Evolutionary conservation across 2,113 vertebrate genomes (phyloP), one percentile per base, ranked within the genome.

Genomic region (Tyto alba): DNA sequence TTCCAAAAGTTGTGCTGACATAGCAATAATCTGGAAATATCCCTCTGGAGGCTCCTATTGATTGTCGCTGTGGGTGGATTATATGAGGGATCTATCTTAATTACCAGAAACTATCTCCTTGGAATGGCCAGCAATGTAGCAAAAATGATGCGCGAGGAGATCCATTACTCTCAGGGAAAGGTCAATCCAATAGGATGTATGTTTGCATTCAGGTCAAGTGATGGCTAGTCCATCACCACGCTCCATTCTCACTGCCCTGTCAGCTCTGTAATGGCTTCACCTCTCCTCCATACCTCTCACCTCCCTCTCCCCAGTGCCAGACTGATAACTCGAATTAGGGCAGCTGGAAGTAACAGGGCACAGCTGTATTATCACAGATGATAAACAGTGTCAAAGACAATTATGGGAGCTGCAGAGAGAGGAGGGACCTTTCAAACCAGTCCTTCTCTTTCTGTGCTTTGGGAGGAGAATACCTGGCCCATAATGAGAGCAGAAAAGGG

Each of bases 161-260:
- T 98, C 95, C 94, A 97, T 97, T 98, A 98, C 96, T 98, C 93
- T 97, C 93, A 71, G 75, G 77, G 87, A 98, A 98, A 98, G 98
- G 97, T 98, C 97, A 98, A 97, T 97, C 90, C 97, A 14, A 97
- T 97, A 97, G 95, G 85, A 95, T 95, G 80, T 88, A 96, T 94
- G 88, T 97, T 96, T 96, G 91, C 41, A 23, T 91, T 94, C 91
- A 96, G 96, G 97, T 97, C 96, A 95, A 90, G 90, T 95, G 91
- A 95, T 76, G 72, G 96, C 96, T 90, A 83, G 95, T 98, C 94
- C 92, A 95, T 98, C 97, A 96, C 94, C 53, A 50, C 9, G 32
- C 81, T 92, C 80, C 55, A 62, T 88, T 96, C 90, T 95, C n/a
- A 23, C 50, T 96, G 41, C 92, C 94, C 59, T 93, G 90, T 97